Conservation (phyloP, 2,888 invertebrate species). For the Copidosoma aretas region DNA sequence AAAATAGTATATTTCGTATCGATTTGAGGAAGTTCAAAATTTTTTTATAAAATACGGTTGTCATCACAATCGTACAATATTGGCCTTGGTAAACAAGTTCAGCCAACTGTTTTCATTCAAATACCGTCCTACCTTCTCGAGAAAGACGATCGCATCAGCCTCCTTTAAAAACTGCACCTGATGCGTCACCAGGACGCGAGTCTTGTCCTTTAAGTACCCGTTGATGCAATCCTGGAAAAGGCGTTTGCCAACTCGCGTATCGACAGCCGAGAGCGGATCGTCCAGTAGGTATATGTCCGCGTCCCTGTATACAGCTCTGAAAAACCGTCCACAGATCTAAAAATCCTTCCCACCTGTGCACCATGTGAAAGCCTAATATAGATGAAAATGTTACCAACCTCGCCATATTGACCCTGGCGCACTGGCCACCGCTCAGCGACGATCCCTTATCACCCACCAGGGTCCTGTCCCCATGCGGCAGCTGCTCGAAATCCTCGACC, state of each 20-base stretch:
- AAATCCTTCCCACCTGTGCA: neutral
- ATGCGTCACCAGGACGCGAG: slow-evolving; percentile 82
- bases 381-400: slow-evolving; percentile 54
- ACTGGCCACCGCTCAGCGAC: slow-evolving; percentile 80
- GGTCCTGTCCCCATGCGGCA: slow-evolving; percentile 76
- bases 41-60: neutral
- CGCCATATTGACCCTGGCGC: slow-evolving; percentile 79
- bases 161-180: slow-evolving; percentile 78
- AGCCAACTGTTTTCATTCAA: too few relatives aligned
- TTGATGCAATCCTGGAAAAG: slow-evolving; percentile 77
- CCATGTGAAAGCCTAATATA: neutral
- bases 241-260: slow-evolving; percentile 77
- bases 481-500: slow-evolving; percentile 71
- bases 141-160: slow-evolving; percentile 70
- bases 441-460: slow-evolving; percentile 81
- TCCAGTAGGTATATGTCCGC: slow-evolving; percentile 80
- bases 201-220: slow-evolving; percentile 70
- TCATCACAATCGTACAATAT: too few relatives aligned
- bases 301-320: slow-evolving; percentile 76
- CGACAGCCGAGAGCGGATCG: slow-evolving; percentile 82
- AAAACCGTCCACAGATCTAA: slow-evolving; percentile 2
- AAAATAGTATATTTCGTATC: too few relatives aligned
- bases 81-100: too few relatives aligned
- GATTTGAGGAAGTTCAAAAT: slow-evolving; percentile 9
- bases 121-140: slow-evolving; percentile 69